A percentile compares a stretch with the other conserved stretches of the same genome.
These are phyloP conservation scores for Erebia epiphron DNA, from an alignment of 2,888 invertebrate genomes.

Conservation along the genomic window DNA sequence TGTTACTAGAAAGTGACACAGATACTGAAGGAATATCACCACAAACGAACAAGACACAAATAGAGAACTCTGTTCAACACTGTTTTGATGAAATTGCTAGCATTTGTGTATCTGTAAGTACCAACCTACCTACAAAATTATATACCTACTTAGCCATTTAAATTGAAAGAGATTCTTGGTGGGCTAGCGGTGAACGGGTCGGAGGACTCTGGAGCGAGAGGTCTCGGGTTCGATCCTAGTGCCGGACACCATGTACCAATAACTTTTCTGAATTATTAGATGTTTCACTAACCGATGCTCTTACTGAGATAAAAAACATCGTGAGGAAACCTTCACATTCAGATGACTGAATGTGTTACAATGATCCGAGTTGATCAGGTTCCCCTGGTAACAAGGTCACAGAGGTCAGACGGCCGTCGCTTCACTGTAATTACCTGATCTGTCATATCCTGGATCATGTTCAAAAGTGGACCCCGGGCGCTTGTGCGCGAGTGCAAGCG, in stretches of 20 bases:
- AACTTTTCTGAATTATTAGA: too few relatives aligned
- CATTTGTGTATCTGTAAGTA: constrained; percentile 8
- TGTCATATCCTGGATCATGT: constrained; percentile 10
- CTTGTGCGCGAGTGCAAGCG: constrained; percentile 10
- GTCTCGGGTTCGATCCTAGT: background rate
- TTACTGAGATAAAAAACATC: too few relatives aligned
- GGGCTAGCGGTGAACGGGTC: constrained; percentile 7
- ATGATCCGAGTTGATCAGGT: too few relatives aligned
- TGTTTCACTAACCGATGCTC: too few relatives aligned
- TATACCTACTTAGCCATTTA: constrained; percentile 8
- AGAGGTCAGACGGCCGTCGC: constrained; percentile 6
- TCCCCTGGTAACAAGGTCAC: constrained; percentile 3
- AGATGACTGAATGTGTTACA: too few relatives aligned
- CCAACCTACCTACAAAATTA: constrained; percentile 6
- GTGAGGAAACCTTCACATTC: too few relatives aligned
- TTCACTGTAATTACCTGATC: constrained; percentile 8
- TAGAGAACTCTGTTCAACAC: constrained; percentile 8
- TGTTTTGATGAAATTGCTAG: constrained; percentile 9
- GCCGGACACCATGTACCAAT: too few relatives aligned
- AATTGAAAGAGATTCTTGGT: constrained; percentile 6
- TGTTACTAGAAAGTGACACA: constrained; percentile 8
- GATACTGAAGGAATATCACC: constrained; percentile 8
- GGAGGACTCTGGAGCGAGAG: constrained; percentile 6
- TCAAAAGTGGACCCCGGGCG: constrained; percentile 10
- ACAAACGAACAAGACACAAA: constrained; percentile 8